Conservation (phyloP, 2,888 invertebrate genomes). For the Trichopoda pennipes region DNA sequence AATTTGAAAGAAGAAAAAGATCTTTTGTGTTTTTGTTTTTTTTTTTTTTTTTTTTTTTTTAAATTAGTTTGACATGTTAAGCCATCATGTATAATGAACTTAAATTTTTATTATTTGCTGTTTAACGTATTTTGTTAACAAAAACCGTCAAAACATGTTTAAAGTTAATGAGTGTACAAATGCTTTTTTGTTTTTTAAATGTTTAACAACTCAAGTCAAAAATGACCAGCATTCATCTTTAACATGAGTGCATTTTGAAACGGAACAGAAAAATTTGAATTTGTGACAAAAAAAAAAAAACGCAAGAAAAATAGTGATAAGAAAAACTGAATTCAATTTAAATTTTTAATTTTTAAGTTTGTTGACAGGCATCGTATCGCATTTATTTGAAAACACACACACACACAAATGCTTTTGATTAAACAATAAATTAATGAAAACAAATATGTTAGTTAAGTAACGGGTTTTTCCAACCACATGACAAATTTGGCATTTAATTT, state of each 20-base stretch:
- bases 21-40: neutral
- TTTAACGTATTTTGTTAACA: constrained; percentile 15
- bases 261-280: neutral
- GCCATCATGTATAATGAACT: constrained; percentile 39
- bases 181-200: constrained; percentile 44
- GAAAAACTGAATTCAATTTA: constrained; percentile 1
- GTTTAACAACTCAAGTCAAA: constrained; percentile 23
- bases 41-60: neutral
- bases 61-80: constrained; percentile 57
- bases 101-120: constrained; percentile 13
- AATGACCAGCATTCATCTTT: constrained; percentile 27
- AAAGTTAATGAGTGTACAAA: constrained; percentile 47
- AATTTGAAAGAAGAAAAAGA: neutral
- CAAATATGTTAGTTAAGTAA: too few species aligned
- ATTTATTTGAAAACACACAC: neutral
- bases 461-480: too few species aligned
- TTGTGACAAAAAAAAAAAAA: neutral
- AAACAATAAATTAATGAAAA: neutral
- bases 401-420: neutral
- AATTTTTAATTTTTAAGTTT: constrained; percentile 7
- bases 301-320: constrained; percentile 8
- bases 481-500: too few species aligned
- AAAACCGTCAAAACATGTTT: constrained; percentile 54
- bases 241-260: constrained; percentile 12
- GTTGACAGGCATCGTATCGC: neutral